Conservation (phyloP, 2,113 vertebrate genomes). For the Ia io region DNA sequence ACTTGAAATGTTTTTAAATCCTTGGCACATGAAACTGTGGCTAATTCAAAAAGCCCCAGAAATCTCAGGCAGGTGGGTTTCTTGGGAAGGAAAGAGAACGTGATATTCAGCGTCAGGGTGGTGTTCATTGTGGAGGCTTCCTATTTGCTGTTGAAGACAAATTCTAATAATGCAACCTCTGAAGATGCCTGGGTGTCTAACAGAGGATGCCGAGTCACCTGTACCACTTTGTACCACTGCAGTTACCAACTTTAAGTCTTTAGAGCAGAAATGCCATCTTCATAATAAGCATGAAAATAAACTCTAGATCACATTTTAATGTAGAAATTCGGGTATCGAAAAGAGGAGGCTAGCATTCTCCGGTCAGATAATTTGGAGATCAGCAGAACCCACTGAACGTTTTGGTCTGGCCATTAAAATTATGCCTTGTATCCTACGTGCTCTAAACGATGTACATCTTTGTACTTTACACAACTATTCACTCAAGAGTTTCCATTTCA, state of each 20-base stretch:
- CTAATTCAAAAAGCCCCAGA: constrained; percentile 49
- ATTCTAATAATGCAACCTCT: neutral
- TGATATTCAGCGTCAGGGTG: neutral
- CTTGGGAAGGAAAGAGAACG: constrained; percentile 13
- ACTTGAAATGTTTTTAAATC: constrained; percentile 38
- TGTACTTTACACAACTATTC: constrained; percentile 42
- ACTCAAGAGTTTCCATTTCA: constrained; percentile 26
- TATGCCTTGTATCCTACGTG: constrained; percentile 16
- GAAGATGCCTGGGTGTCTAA: neutral
- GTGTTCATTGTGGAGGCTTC: neutral
- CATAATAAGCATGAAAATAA: constrained; percentile 44
- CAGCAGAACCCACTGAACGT: constrained; percentile 50
- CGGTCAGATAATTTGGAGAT: constrained; percentile 53
- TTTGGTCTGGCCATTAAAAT: constrained; percentile 60
- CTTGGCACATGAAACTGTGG: constrained; percentile 34
- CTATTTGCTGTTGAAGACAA: neutral
- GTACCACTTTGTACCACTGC: neutral
- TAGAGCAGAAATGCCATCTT: neutral
- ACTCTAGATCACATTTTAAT: constrained; percentile 35
- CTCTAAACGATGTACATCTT: constrained; percentile 12
- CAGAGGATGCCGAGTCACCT: neutral
- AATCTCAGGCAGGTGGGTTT: constrained; percentile 14
- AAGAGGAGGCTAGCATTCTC: constrained; percentile 46
- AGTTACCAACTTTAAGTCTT: neutral
- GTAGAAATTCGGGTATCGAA: constrained; percentile 38